Base-by-base conservation (phyloP, 2,113 vertebrate species). In the Lepidothrix coronata region DNA sequence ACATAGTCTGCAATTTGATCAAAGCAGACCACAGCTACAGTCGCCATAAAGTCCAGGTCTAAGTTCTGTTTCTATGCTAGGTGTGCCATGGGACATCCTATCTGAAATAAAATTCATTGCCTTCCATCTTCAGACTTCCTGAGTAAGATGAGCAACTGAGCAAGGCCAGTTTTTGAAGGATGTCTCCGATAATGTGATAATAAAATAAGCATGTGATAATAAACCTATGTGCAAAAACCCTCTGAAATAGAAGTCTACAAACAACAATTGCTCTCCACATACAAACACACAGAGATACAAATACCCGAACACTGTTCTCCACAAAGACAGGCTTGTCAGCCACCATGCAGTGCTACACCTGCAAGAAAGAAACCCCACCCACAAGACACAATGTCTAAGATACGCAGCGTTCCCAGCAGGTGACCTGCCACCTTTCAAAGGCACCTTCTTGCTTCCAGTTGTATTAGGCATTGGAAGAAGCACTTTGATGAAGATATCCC, bases 391-490 rank as follows among this genome's bases (percentile, higher is more conserved):
- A 68, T 7, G 49, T 76, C 63, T 68, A 83, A 91, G 66, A 67
- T 55, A 70, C 21, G 21, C 22, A 61, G n/a, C 0, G 1, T 19
- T 83, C 72, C 57, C 88, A 85, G 68, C 54, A 76, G 89, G 35
- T 48, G 37, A 92, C 65, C 55, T 89, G 51, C 55, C 81, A 89
- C 85, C 43, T 90, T 93, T 80, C n/a, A 35, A 92, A 94, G 90
- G 78, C 91, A 89, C 83, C 80, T 51, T 73, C 67, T 95, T 96
- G 59, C 85, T 80, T 54, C 88, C 84, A 65, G 62, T 54, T 65
- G 46, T n/a, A 73, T 95, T 97, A 98, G 82, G 97, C 97, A 70
- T 96, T 97, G 93, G 96, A 98, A 85, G 98, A 95, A 44, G 97
- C 95, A 59, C 92, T 97, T 78, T 95, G 97, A 85, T 96, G 95